Conservation (phyloP, 2,797 vertebrate genomes). For the Parauchenoglanis ngamensis region DNA sequence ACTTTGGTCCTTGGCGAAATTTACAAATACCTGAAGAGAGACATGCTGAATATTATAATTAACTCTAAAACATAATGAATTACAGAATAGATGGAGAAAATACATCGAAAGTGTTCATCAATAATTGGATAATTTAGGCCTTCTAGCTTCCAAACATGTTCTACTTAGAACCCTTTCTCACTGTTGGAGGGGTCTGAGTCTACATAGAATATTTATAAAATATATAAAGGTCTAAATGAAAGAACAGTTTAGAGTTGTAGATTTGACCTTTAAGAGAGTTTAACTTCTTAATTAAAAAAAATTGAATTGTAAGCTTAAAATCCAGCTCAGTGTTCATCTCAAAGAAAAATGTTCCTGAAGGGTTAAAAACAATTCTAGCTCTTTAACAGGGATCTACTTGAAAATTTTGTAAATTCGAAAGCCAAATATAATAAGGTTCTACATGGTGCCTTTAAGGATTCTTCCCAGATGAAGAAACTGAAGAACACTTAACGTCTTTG, state of each 20-base stretch:
- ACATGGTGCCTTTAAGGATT: neutral
- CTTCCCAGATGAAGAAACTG: too few species aligned
- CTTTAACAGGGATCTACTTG: neutral
- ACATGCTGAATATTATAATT: neutral
- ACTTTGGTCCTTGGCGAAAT: slow-evolving; percentile 99
- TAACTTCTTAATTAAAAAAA: neutral
- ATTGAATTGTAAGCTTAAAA: neutral
- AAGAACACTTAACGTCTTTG: too few species aligned
- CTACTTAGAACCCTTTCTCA: neutral
- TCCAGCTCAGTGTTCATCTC: neutral
- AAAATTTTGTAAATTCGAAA: neutral
- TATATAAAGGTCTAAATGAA: neutral
- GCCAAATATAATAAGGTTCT: neutral
- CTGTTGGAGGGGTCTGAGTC: neutral
- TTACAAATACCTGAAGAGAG: slow-evolving; percentile 90
- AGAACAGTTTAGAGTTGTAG: neutral
- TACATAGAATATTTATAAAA: neutral
- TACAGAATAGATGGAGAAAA: neutral
- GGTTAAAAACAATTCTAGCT: neutral
- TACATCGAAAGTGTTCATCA: neutral
- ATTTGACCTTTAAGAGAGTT: neutral
- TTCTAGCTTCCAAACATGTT: neutral
- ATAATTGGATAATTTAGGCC: neutral
- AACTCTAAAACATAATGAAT: neutral
- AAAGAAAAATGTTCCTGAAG: neutral